Percentiles rank a stretch among this genome's conserved stretches.
These are phyloP conservation scores for Dorcus parallelipipedus DNA, from an alignment of 2,888 invertebrate genomes.

Conservation along the genomic window DNA sequence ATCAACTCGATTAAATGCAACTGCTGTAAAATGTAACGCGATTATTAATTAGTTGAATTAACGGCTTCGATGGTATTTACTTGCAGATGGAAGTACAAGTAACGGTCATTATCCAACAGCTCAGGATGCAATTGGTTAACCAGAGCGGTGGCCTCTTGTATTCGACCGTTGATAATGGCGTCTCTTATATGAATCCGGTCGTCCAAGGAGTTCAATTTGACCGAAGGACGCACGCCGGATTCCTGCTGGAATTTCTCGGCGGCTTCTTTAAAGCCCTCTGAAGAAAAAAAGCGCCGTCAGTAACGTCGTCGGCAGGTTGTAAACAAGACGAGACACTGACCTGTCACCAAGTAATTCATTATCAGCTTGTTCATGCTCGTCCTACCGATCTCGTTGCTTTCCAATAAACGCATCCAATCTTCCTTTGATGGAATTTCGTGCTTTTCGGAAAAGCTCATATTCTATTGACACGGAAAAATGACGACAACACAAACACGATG, in stretches of 20 bases:
- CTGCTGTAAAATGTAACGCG: constrained; percentile 59
- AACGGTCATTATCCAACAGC: constrained; percentile 89
- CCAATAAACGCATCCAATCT: constrained; percentile 72
- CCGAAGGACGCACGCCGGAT: constrained; percentile 77
- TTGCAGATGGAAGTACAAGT: constrained; percentile 93
- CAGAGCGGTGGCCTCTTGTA: constrained; percentile 89
- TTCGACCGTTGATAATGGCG: constrained; percentile 88
- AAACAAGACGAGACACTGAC: constrained; percentile 50
- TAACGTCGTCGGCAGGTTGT: too few species aligned
- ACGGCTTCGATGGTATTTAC: constrained; percentile 42
- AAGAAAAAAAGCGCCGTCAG: constrained; percentile 5
- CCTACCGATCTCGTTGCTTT: constrained; percentile 77
- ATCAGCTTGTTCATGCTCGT: constrained; percentile 95
- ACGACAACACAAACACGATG: too few species aligned
- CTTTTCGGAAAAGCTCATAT: constrained; percentile 55
- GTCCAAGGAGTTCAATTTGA: constrained; percentile 82
- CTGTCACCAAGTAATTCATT: constrained; percentile 98
- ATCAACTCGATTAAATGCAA: constrained; percentile 86
- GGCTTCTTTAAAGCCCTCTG: constrained; percentile 94
- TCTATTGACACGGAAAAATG: constrained; percentile 3
- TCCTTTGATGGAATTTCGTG: constrained; percentile 57
- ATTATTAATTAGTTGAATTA: background rate
- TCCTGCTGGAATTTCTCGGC: constrained; percentile 95
- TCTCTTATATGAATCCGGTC: constrained; percentile 90
- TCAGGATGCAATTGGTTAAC: constrained; percentile 95